A percentile compares a stretch with the other conserved stretches of the same genome.
Evolutionary conservation across 2,797 vertebrate species (phyloP).

Genomic region (Garrulus glandarius): DNA sequence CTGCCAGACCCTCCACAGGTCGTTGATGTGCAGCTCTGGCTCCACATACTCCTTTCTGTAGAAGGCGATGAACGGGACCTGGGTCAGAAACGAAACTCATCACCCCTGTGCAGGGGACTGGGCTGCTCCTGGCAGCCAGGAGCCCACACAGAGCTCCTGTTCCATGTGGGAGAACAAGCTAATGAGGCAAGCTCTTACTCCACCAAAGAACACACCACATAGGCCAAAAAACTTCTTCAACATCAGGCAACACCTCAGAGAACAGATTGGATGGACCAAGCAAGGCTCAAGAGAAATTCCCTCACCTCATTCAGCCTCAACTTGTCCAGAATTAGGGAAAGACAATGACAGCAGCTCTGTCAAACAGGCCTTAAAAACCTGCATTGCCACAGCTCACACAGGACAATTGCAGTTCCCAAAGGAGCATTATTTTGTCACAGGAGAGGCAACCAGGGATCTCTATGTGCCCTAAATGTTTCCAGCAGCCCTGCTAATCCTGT

Average conservation of each 20-base stretch:
- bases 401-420: not conserved
- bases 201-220: not conserved
- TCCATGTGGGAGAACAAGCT: not conserved
- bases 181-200: not conserved
- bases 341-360: fast-evolving
- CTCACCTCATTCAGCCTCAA: not conserved
- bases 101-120: not conserved
- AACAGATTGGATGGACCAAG: fast-evolving
- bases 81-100: slow-evolving; percentile 27
- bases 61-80: slow-evolving; percentile 99
- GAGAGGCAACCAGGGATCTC: not conserved
- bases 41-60: slow-evolving; percentile 99
- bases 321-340: not conserved
- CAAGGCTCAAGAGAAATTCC: not conserved
- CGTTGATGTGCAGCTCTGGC: slow-evolving; percentile 97
- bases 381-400: not conserved
- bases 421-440: not conserved
- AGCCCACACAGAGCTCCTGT: not conserved
- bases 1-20: slow-evolving; percentile 98
- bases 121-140: not conserved
- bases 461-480: not conserved
- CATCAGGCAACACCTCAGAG: not conserved
- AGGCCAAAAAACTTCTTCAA: not conserved
- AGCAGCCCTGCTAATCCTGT: not conserved
- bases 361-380: not conserved